These are phyloP conservation scores for Aquatica leii DNA, from an alignment of 2,888 invertebrate genomes.

Conservation along the genomic window DNA sequence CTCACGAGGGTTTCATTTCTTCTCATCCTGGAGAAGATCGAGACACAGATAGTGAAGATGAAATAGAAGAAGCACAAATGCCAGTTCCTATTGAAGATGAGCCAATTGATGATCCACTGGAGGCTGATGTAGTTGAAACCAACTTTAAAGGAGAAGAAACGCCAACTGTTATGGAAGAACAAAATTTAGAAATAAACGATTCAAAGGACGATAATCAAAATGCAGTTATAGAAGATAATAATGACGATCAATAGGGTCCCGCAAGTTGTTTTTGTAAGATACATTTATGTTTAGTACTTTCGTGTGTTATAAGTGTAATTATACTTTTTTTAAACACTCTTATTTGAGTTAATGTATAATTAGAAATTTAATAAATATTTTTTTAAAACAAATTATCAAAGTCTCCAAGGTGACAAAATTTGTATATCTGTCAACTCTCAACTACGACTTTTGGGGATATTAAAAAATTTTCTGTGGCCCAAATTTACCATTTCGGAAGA, in stretches of 20 bases:
- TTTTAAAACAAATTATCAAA: slow-evolving; percentile 37
- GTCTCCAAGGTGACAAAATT: slow-evolving; percentile 43
- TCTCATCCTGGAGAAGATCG: slow-evolving; percentile 73
- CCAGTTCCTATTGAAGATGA: slow-evolving; percentile 60
- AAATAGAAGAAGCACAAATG: slow-evolving; percentile 60
- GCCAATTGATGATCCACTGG: slow-evolving; percentile 48
- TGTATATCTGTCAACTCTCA: slow-evolving; percentile 42
- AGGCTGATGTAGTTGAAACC: slow-evolving; percentile 26
- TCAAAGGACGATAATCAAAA: slow-evolving; percentile 12
- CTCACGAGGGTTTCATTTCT: slow-evolving; percentile 68
- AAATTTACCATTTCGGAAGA: slow-evolving; percentile 20
- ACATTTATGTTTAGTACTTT: slow-evolving; percentile 15
- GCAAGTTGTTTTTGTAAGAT: slow-evolving; percentile 25
- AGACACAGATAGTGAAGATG: slow-evolving; percentile 70
- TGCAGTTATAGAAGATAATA: slow-evolving; percentile 22
- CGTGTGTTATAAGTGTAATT: slow-evolving; percentile 13
- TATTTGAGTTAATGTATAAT: slow-evolving; percentile 1
- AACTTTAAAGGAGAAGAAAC: background rate
- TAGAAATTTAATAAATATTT: slow-evolving; percentile 2
- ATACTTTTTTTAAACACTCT: slow-evolving; percentile 10
- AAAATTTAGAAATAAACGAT: slow-evolving; percentile 16
- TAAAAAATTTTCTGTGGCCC: slow-evolving; percentile 36
- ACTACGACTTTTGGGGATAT: slow-evolving; percentile 30
- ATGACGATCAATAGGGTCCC: slow-evolving; percentile 32
- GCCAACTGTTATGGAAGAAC: slow-evolving; percentile 9